Evolutionary conservation across 2,888 invertebrate genomes (phyloP).

Genomic region (Agrotis ipsilon): DNA sequence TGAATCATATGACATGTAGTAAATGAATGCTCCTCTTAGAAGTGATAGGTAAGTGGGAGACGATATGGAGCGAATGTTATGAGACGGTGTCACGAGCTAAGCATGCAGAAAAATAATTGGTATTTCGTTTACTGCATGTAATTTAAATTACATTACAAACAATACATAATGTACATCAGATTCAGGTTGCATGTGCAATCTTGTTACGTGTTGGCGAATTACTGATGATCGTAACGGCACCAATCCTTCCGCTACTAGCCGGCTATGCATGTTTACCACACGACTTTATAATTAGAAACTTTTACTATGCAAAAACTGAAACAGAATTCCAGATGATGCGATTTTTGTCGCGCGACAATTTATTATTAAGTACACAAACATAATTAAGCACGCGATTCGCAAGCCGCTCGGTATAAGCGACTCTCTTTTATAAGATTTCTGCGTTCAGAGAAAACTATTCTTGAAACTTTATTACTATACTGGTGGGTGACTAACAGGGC

Average conservation of each 20-base stretch:
- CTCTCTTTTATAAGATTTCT: constrained; percentile 41
- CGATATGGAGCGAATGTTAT: neutral
- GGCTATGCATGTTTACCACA: constrained; percentile 68
- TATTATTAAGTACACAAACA: constrained; percentile 45
- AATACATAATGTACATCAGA: constrained; percentile 54
- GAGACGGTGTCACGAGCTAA: neutral
- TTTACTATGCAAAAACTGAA: constrained; percentile 70
- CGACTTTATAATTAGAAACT: constrained; percentile 73
- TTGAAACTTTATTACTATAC: constrained; percentile 54
- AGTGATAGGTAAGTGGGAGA: constrained; percentile 17
- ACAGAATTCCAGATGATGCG: constrained; percentile 50
- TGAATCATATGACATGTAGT: constrained; percentile 24
- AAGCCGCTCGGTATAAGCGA: constrained; percentile 16
- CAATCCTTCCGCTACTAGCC: constrained; percentile 72
- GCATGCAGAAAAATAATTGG: constrained; percentile 9
- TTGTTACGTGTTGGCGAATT: constrained; percentile 66
- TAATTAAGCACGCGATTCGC: constrained; percentile 48
- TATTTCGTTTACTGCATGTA: constrained; percentile 25
- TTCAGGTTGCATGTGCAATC: constrained; percentile 61
- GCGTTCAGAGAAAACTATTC: constrained; percentile 38
- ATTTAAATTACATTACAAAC: constrained; percentile 48
- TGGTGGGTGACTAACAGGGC: constrained; percentile 23
- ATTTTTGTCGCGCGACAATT: constrained; percentile 52
- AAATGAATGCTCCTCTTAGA: constrained; percentile 25
- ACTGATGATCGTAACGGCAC: constrained; percentile 64